Evolutionary conservation across 2,888 invertebrate species (phyloP).

Genomic region (Operophtera brumata): DNA sequence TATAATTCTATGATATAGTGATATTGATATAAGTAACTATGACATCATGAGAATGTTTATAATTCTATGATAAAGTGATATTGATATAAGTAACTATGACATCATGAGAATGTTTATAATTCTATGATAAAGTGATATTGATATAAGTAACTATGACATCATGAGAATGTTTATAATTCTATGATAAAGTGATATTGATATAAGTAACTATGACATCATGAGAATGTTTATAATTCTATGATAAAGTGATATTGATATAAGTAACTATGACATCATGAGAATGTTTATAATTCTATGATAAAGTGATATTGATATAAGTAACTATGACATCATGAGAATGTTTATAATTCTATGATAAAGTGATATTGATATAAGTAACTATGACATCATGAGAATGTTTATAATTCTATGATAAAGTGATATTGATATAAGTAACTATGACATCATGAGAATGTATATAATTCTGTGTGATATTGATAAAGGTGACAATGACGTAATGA

Average conservation of each 20-base stretch:
- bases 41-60: conserved; percentile 45
- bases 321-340: conserved; percentile 38
- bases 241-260: not conserved
- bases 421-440: not conserved
- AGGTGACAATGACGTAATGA: too few species aligned
- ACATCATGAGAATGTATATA: conserved; percentile 45
- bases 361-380: not conserved
- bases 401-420: conserved; percentile 9
- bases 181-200: not conserved
- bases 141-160: not conserved
- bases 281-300: conserved; percentile 39
- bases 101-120: conserved; percentile 45
- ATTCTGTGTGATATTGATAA: not conserved
- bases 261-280: conserved; percentile 27
- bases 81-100: not conserved
- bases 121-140: not conserved
- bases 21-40: not conserved
- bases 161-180: conserved; percentile 46
- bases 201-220: not conserved
- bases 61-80: not conserved
- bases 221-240: conserved; percentile 44
- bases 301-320: not conserved
- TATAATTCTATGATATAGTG: conserved; percentile 18
- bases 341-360: conserved; percentile 28
- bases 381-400: conserved; percentile 43